A percentile compares a stretch with the other conserved stretches of the same genome.
These are phyloP conservation scores for Carcharodon carcharias DNA, from an alignment of 2,797 vertebrate genomes.

Conservation along the genomic window DNA sequence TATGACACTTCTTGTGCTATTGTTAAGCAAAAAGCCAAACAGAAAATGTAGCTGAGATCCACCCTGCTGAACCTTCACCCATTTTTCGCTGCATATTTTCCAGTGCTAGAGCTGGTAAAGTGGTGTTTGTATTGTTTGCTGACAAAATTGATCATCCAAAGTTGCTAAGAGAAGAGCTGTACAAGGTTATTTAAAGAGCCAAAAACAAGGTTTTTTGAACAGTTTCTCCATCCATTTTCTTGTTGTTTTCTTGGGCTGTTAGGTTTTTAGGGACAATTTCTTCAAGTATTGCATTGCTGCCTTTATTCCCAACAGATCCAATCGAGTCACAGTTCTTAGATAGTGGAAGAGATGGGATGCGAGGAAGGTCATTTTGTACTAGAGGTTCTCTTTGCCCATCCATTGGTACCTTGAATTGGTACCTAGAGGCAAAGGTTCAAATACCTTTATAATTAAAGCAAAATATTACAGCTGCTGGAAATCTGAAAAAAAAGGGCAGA, in stretches of 20 bases:
- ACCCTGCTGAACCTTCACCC: neutral
- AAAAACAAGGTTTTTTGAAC: neutral
- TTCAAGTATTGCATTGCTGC: neutral
- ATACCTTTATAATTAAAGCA: too few species aligned
- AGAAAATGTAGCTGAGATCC: neutral
- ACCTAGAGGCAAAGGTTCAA: too few species aligned
- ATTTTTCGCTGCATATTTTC: neutral
- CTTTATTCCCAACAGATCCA: neutral
- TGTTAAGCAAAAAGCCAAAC: neutral
- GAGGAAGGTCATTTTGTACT: neutral
- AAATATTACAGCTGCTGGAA: too few species aligned
- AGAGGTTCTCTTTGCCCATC: neutral
- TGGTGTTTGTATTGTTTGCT: neutral
- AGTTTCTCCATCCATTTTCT: neutral
- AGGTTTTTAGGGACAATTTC: neutral
- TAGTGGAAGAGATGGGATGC: neutral
- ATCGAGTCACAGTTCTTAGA: neutral
- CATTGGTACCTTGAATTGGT: neutral
- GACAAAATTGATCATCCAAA: neutral
- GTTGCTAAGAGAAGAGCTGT: neutral
- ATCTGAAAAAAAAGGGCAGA: too few species aligned
- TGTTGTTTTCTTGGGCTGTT: neutral
- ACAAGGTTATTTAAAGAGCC: neutral
- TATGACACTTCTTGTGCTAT: neutral
- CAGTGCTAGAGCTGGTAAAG: neutral